Evolutionary conservation across 2,113 vertebrate genomes (phyloP).

Genomic region (Motacilla alba): DNA sequence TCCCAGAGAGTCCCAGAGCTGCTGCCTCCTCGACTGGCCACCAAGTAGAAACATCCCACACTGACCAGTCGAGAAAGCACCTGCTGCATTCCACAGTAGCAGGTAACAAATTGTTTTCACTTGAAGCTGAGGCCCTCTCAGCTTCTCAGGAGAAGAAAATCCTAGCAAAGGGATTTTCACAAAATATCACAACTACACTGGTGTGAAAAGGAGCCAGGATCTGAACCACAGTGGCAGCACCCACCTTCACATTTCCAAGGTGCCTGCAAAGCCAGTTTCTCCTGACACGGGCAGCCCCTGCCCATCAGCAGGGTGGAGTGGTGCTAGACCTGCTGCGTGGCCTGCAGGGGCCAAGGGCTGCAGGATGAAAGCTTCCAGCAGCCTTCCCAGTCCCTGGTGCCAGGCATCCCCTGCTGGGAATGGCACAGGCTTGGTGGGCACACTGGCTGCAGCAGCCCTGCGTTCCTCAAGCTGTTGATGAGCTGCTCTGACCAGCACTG

Average conservation of each 20-base stretch:
- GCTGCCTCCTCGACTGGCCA: no score
- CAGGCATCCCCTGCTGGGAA: neutral
- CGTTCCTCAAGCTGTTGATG: neutral
- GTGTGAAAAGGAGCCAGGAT: neutral
- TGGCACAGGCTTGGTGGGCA: neutral
- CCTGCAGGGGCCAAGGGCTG: neutral
- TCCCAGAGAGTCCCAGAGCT: no score
- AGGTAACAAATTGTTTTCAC: no score
- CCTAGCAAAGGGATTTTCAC: no score
- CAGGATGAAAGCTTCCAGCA: neutral
- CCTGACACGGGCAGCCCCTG: fast-evolving
- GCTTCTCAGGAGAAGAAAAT: no score
- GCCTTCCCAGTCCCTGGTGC: neutral
- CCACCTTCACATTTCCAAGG: neutral
- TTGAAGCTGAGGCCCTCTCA: no score
- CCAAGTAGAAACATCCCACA: no score
- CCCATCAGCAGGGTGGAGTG: neutral
- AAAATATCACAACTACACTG: no score
- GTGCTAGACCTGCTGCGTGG: fast-evolving
- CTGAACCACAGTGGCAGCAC: neutral
- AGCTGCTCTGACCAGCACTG: neutral
- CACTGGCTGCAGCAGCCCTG: fast-evolving
- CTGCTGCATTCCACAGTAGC: no score
- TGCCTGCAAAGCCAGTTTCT: neutral
- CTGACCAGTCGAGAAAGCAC: no score